Base-by-base conservation (phyloP, 92 coral and sea anemone species). In the Pocillopora grandis region DNA sequence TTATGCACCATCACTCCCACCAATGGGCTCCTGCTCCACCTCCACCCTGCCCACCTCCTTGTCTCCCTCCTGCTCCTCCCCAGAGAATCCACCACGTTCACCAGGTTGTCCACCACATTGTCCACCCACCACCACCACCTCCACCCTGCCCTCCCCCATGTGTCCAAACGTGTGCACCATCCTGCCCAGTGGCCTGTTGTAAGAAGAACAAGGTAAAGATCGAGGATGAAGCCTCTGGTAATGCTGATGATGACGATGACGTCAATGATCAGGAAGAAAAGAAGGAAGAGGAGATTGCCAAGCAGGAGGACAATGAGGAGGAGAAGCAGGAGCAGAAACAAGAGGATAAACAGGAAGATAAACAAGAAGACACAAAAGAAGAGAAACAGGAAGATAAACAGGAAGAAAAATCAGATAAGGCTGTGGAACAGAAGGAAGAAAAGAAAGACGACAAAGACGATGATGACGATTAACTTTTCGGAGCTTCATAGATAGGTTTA, bases 51-150 rank as follows among this genome's bases (percentile, higher is more conserved):
- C 89, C 92, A 67, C 97, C 97, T 0, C 89, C 90, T 48, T 85
- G 89, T 63, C 59, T 66, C 35, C 92, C 92, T 15, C 97, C 97
- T 9, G 85, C 89, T 16, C 97, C 97, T 75, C 89, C 89, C 49
- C 97, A 93, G 77, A 84, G 92, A 58, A 90, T 93, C 91, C 94
- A 93, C 81, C 97, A 93, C 76, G 91, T 93, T 1, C 97, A 93
- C 86, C 85, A 84, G 17, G 91, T 93, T 70, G 90, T 93, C 78
- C 97, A 93, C 81, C 97, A 93, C 79, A 84, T 88, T 74, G 94
- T 93, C n/a, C 97, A 93, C 61, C 97, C 94, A 65, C 97, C 97
- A 83, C 92, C 94, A 55, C 91, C 91, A 36, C 92, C 95, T 15
- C 94, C 97, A 57, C 96, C 96, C 14, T 79, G 78, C 11, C 87